Conservation (phyloP, 2,888 invertebrate species). For the Gasteruption jaculator region DNA sequence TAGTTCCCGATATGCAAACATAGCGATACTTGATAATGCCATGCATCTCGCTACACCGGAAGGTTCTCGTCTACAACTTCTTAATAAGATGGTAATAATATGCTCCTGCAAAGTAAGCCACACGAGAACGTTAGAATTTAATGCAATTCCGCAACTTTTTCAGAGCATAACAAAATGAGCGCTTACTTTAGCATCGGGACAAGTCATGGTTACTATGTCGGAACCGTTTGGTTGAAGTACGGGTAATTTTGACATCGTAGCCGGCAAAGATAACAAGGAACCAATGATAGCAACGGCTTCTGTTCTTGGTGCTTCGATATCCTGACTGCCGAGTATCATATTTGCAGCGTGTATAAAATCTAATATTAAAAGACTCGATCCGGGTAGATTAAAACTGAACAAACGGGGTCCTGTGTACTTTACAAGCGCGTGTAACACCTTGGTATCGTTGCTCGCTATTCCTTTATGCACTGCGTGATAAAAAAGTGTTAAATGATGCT, state of each 20-base stretch:
- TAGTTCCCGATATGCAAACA: constrained; percentile 67
- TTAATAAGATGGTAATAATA: constrained; percentile 79
- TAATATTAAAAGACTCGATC: constrained; percentile 78
- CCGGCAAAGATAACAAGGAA: constrained; percentile 77
- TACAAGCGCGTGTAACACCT: constrained; percentile 44
- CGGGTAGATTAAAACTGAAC: constrained; percentile 82
- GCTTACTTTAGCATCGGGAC: constrained; percentile 76
- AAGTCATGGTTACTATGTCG: constrained; percentile 57
- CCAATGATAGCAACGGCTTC: constrained; percentile 90
- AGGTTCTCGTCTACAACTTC: constrained; percentile 85
- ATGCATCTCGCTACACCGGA: constrained; percentile 84
- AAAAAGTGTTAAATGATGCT: constrained; percentile 68
- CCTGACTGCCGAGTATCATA: constrained; percentile 76
- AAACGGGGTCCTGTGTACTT: constrained; percentile 73
- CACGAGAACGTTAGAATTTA: background rate
- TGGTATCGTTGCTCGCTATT: constrained; percentile 54
- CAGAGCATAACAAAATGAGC: constrained; percentile 6
- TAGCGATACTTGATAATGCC: constrained; percentile 80
- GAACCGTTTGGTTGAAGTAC: constrained; percentile 65
- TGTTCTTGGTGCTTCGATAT: constrained; percentile 77
- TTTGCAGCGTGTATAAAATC: constrained; percentile 91
- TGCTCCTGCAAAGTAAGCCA: constrained; percentile 64
- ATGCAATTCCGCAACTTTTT: constrained; percentile 2
- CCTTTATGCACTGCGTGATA: constrained; percentile 78
- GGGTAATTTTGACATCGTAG: constrained; percentile 63